These are phyloP conservation scores for Patella depressa DNA, from an alignment of 2,888 invertebrate genomes.

Conservation along the genomic window DNA sequence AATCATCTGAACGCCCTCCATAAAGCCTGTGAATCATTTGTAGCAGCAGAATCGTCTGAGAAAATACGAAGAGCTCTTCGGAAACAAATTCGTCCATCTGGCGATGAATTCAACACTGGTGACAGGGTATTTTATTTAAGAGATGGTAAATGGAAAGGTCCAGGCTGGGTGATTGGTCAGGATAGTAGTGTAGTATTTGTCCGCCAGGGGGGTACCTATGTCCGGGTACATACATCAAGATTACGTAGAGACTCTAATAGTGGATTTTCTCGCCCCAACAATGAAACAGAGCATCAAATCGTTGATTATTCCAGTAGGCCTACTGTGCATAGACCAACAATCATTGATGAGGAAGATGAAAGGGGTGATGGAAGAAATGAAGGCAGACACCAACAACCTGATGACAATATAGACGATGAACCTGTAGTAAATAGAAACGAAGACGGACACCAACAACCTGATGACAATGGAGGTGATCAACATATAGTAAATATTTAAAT, in stretches of 20 bases:
- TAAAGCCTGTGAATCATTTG: background rate
- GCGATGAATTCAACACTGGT: background rate
- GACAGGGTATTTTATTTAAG: background rate
- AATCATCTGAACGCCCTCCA: conserved; percentile 1
- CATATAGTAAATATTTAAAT: background rate
- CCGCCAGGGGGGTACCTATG: background rate
- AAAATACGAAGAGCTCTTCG: background rate
- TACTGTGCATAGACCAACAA: too few species aligned
- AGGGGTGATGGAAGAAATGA: too few species aligned
- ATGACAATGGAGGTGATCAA: background rate
- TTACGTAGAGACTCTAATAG: too few species aligned
- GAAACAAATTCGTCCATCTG: background rate
- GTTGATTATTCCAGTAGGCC: too few species aligned
- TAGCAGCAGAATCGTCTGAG: conserved; percentile 1
- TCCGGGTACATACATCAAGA: background rate
- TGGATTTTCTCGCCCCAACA: too few species aligned
- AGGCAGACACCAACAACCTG: too few species aligned
- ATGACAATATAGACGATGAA: too few species aligned
- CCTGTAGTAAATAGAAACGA: background rate
- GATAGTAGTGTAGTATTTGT: background rate
- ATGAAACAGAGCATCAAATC: too few species aligned
- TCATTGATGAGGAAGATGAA: too few species aligned
- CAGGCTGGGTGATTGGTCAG: background rate
- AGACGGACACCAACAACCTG: background rate
- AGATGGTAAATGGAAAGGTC: conserved; percentile 4